Percentiles rank a stretch among this genome's conserved stretches.
Conservation (phyloP, 2,888 invertebrate genomes). For the Odiellus spinosus region DNA sequence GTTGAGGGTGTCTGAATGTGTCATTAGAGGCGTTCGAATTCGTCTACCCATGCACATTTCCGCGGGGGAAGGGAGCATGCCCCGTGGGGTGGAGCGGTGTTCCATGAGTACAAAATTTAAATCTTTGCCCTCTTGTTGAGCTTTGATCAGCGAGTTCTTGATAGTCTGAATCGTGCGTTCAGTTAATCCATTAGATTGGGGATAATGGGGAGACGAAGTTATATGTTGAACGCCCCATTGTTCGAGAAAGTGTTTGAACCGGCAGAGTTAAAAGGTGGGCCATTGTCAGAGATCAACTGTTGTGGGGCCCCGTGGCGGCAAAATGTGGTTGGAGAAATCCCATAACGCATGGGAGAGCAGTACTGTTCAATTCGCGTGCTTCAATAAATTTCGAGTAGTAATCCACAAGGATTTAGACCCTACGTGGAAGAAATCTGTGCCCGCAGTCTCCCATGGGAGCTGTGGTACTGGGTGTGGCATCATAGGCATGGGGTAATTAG, state of each 20-base stretch:
- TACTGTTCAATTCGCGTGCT: conserved; percentile 1
- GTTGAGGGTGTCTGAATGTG: not conserved
- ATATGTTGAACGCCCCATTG: conserved; percentile 1
- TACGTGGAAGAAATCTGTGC: conserved; percentile 3
- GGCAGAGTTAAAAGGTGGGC: conserved; percentile 3
- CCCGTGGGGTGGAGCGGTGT: conserved; percentile 1
- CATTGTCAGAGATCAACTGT: conserved; percentile 1
- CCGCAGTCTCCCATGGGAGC: conserved; percentile 4
- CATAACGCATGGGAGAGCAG: conserved; percentile 2
- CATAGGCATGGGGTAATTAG: conserved; percentile 1
- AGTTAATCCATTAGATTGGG: conserved; percentile 3
- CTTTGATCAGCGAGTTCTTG: conserved; percentile 4
- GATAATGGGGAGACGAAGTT: conserved; percentile 1
- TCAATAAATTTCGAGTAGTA: conserved; percentile 6
- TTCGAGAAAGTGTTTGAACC: not conserved
- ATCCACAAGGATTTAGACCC: not conserved
- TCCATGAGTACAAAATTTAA: conserved; percentile 4
- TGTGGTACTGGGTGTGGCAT: not conserved
- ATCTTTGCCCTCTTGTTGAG: conserved; percentile 3
- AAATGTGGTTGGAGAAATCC: conserved; percentile 4
- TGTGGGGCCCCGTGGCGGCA: conserved; percentile 1
- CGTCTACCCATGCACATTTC: conserved; percentile 1
- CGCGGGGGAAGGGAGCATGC: conserved; percentile 2
- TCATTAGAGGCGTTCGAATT: not conserved
- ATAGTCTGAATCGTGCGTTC: conserved; percentile 1